Evolutionary conservation across 2,797 vertebrate species (phyloP).

Genomic region (Clarias pachynema): DNA sequence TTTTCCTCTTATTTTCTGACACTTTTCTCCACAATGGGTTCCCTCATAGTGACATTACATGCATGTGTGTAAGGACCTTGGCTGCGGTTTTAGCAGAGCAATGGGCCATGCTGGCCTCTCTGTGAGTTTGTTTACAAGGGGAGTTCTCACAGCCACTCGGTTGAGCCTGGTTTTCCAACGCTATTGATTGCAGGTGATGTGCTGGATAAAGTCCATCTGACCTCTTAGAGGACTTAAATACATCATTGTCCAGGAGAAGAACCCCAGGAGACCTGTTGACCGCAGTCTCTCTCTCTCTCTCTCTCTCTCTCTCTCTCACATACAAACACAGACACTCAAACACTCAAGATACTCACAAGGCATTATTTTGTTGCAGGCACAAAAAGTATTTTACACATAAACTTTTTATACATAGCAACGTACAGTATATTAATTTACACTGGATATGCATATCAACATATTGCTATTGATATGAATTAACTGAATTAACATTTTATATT

Average conservation of each 20-base stretch:
- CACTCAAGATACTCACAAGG: not conserved
- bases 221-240: constrained; percentile 74
- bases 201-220: constrained; percentile 76
- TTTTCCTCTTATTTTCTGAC: constrained; percentile 48
- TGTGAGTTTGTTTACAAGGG: constrained; percentile 69
- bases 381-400: not conserved
- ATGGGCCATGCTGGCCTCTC: constrained; percentile 77
- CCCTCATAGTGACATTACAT: constrained; percentile 23
- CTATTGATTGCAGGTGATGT: constrained; percentile 70
- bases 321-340: constrained; percentile 20
- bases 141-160: constrained; percentile 69
- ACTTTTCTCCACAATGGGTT: constrained; percentile 25
- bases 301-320: constrained; percentile 46
- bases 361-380: not conserved
- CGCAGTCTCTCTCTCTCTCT: constrained; percentile 60
- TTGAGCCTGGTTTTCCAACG: constrained; percentile 75
- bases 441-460: not conserved
- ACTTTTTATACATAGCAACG: too few relatives aligned
- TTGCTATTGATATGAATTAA: not conserved
- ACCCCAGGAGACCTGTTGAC: constrained; percentile 72
- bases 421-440: not conserved
- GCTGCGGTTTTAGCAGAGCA: constrained; percentile 73
- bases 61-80: constrained; percentile 61
- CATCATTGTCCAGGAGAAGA: constrained; percentile 75
- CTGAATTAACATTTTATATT: not conserved